phyloP scores from a whole-genome alignment of 1,140 invertebrate genomes.

The Diprion similis region DNA sequence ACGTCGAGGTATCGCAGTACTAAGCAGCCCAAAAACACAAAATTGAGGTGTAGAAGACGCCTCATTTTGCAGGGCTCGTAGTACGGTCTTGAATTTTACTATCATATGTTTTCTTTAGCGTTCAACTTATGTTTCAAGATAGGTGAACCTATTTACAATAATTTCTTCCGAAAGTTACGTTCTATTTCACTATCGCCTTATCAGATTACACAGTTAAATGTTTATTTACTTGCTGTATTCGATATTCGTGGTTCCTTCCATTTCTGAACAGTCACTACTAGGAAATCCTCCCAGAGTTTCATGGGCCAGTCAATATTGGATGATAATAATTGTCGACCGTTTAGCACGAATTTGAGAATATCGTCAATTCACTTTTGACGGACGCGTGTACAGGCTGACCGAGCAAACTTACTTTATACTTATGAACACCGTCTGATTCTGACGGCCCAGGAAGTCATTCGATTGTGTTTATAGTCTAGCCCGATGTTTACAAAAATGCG shows the following conservation, averaged over 20 bases:
- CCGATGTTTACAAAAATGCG: constrained; percentile 5
- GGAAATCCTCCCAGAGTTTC: neutral
- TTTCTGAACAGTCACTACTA: neutral
- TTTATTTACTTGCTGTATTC: constrained; percentile 2
- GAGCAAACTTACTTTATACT: neutral
- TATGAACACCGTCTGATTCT: neutral
- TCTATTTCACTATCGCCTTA: no score
- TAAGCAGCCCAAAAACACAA: no score
- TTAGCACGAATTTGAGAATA: neutral
- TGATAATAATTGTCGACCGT: constrained; percentile 1
- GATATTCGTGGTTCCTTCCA: neutral
- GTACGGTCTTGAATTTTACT: no score
- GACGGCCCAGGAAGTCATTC: constrained; percentile 6
- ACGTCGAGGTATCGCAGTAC: no score
- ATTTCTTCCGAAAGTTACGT: no score
- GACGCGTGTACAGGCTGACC: neutral
- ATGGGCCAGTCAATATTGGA: neutral
- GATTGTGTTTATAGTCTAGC: neutral
- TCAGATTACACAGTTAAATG: neutral
- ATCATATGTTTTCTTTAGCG: no score
- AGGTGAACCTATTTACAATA: no score
- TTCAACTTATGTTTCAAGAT: no score
- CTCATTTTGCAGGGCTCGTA: no score
- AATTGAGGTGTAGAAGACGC: no score
- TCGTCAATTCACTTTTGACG: neutral